Evolutionary conservation across 2,888 invertebrate species (phyloP).

Genomic region (Nezara viridula): DNA sequence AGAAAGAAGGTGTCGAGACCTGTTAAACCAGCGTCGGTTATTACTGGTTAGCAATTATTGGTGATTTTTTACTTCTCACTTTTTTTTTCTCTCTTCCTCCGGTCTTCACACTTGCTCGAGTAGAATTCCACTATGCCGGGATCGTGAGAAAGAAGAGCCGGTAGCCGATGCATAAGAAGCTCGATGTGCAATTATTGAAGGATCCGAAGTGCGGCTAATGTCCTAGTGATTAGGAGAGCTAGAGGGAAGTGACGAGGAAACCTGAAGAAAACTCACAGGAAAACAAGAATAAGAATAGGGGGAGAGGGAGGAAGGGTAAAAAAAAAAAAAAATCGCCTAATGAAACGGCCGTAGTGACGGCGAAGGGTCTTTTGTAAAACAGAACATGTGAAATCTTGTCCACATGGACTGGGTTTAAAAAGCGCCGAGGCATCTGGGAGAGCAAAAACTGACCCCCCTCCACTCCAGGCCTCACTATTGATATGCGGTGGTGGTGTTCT

Average conservation of each 20-base stretch:
- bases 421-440: neutral
- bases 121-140: neutral
- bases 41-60: conserved; percentile 2
- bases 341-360: conserved; percentile 14
- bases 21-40: neutral
- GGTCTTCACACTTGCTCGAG: conserved; percentile 31
- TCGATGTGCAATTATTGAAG: conserved; percentile 3
- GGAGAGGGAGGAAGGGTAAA: neutral
- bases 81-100: neutral
- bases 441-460: neutral
- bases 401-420: conserved; percentile 13
- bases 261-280: conserved; percentile 29
- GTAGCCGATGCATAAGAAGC: conserved; percentile 29
- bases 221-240: conserved; percentile 21
- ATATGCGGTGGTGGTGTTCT: neutral
- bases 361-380: conserved; percentile 37
- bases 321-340: conserved; percentile 7
- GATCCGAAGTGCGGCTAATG: conserved; percentile 46
- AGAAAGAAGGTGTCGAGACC: neutral
- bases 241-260: conserved; percentile 7
- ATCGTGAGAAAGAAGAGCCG: neutral
- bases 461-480: neutral
- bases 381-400: conserved; percentile 44
- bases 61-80: neutral
- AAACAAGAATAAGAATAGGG: conserved; percentile 17